Evolutionary conservation across 2,888 invertebrate species (phyloP).

Genomic region (Ctenicera cuprea): DNA sequence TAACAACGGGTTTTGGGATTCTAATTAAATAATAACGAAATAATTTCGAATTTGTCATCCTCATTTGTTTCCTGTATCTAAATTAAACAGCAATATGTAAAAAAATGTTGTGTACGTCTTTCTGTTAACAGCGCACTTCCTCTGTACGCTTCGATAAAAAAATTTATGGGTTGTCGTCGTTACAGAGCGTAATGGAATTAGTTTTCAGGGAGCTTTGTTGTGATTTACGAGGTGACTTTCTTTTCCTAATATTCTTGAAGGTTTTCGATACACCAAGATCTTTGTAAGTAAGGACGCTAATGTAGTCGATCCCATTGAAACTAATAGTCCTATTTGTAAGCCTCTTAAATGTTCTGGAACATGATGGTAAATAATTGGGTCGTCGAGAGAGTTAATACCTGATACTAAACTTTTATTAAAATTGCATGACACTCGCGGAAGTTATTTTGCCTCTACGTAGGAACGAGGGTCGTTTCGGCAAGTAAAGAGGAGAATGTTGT

Average conservation of each 20-base stretch:
- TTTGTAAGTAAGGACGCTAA: not conserved
- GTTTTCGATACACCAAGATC: not conserved
- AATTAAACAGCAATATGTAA: no score
- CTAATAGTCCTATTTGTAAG: constrained; percentile 27
- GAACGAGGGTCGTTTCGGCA: constrained; percentile 18
- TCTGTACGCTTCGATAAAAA: no score
- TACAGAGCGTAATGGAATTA: no score
- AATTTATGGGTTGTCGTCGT: no score
- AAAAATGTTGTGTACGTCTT: not conserved
- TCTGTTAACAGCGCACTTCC: no score
- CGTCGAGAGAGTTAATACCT: constrained; percentile 26
- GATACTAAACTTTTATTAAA: constrained; percentile 30
- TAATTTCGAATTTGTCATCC: no score
- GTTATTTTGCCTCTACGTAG: constrained; percentile 18
- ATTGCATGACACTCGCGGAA: constrained; percentile 25
- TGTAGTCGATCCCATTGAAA: constrained; percentile 15
- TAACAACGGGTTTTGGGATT: not conserved
- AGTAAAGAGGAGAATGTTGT: constrained; percentile 15
- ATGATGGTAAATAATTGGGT: constrained; percentile 29
- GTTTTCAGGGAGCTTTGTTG: not conserved
- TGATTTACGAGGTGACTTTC: not conserved
- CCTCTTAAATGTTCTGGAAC: constrained; percentile 27
- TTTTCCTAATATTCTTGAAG: not conserved
- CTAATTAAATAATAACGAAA: not conserved
- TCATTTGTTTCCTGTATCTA: no score